Percentiles rank a stretch among this genome's conserved stretches.
Evolutionary conservation across 1,140 invertebrate species (phyloP).

Genomic region (Trinorchestia longiramus): DNA sequence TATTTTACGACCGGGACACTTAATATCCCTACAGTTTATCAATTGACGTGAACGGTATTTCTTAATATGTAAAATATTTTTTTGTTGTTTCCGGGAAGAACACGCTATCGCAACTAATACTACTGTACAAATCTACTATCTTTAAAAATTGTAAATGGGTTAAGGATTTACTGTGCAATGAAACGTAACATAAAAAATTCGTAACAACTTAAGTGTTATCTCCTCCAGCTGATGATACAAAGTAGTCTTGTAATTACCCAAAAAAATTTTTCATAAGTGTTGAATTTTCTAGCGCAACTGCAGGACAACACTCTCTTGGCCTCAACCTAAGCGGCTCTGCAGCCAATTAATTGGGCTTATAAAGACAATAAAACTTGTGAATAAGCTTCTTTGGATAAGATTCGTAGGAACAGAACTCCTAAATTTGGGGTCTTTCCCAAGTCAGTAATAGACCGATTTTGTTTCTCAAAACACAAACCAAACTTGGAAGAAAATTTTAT

Average conservation of each 20-base stretch:
- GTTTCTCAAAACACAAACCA: not conserved
- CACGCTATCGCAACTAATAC: no score
- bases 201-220: not conserved
- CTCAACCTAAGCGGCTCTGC: not conserved
- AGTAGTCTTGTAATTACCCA: not conserved
- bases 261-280: not conserved
- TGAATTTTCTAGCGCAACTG: not conserved
- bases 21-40: no score
- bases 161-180: no score
- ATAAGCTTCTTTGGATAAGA: not conserved
- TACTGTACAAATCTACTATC: no score
- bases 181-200: no score
- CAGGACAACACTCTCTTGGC: not conserved
- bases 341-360: not conserved
- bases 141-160: no score
- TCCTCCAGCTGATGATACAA: not conserved
- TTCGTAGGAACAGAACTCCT: not conserved
- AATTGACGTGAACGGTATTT: no score
- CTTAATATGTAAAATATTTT: no score
- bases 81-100: no score
- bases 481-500: not conserved
- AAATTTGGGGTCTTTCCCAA: not conserved
- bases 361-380: constrained; percentile 9
- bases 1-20: no score
- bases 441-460: not conserved